These are phyloP conservation scores for Athripsodes cinereus DNA, from an alignment of 2,888 invertebrate species.

Conservation along the genomic window DNA sequence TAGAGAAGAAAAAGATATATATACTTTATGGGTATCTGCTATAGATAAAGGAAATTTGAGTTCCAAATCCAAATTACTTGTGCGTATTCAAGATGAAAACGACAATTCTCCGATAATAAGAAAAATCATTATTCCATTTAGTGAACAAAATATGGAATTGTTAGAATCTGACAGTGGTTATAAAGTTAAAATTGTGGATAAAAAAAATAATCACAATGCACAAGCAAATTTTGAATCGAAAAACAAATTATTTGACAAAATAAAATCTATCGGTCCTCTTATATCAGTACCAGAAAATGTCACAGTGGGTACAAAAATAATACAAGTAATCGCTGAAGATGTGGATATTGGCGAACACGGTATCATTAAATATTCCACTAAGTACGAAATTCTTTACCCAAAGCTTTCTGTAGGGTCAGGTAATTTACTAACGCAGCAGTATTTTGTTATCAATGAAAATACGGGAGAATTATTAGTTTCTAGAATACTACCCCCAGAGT, in stretches of 20 bases:
- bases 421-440: slow-evolving; percentile 52
- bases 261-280: slow-evolving; percentile 48
- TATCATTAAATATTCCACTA: slow-evolving; percentile 63
- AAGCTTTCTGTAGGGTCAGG: slow-evolving; percentile 40
- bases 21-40: slow-evolving; percentile 66
- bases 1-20: slow-evolving; percentile 64
- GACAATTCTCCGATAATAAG: slow-evolving; percentile 71
- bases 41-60: slow-evolving; percentile 70
- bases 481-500: slow-evolving; percentile 65
- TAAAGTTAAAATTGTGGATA: slow-evolving; percentile 43
- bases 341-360: slow-evolving; percentile 67
- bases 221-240: slow-evolving; percentile 40
- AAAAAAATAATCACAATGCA: slow-evolving; percentile 36
- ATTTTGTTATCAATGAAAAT: slow-evolving; percentile 69
- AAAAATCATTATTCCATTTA: slow-evolving; percentile 63
- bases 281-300: slow-evolving; percentile 68
- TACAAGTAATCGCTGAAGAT: slow-evolving; percentile 67
- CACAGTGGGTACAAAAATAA: slow-evolving; percentile 60
- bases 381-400: slow-evolving; percentile 61
- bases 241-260: slow-evolving; percentile 39
- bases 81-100: slow-evolving; percentile 71
- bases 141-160: slow-evolving; percentile 61
- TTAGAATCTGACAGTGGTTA: slow-evolving; percentile 55
- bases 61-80: slow-evolving; percentile 65
- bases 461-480: slow-evolving; percentile 72